These are phyloP conservation scores for Stegastes partitus DNA, from an alignment of 2,113 vertebrate genomes.

Conservation along the genomic window DNA sequence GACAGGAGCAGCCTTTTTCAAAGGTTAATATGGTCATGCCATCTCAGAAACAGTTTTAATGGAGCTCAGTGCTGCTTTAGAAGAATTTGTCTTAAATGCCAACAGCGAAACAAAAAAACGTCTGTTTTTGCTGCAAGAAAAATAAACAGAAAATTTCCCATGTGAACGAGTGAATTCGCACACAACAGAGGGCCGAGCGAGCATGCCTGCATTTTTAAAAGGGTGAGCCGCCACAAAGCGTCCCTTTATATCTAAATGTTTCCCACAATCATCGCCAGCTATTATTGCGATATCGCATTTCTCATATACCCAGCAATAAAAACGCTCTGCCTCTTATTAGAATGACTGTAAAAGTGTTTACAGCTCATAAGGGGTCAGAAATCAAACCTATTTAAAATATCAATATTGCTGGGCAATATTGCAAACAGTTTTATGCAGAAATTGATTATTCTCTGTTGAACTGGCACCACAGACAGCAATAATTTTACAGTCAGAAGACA, in stretches of 20 bases:
- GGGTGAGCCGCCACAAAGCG: conserved; percentile 35
- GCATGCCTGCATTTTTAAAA: conserved; percentile 35
- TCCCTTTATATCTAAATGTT: conserved; percentile 37
- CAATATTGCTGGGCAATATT: conserved; percentile 14
- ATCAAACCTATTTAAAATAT: conserved; percentile 51
- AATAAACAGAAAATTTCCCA: conserved; percentile 48
- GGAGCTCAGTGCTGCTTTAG: conserved; percentile 6
- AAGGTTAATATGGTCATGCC: conserved; percentile 45
- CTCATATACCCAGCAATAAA: conserved; percentile 41
- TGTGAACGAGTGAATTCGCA: conserved; percentile 47
- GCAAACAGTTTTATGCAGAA: neutral
- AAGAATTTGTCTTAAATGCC: conserved; percentile 27
- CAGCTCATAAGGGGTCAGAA: conserved; percentile 21
- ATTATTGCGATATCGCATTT: conserved; percentile 45
- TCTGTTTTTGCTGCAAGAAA: conserved; percentile 33
- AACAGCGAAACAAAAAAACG: conserved; percentile 39
- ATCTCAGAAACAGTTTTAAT: conserved; percentile 32
- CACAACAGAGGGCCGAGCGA: conserved; percentile 27
- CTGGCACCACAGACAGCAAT: neutral
- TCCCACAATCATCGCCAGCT: conserved; percentile 45
- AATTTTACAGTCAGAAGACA: neutral
- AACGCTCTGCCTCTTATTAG: conserved; percentile 18
- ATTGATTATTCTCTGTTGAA: conserved; percentile 8
- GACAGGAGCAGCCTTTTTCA: conserved; percentile 43
- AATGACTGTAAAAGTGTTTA: conserved; percentile 25